A percentile compares a stretch with the other conserved stretches of the same genome.
Conservation (phyloP, 2,797 vertebrate species). For the Rhyacichthys aspro region DNA sequence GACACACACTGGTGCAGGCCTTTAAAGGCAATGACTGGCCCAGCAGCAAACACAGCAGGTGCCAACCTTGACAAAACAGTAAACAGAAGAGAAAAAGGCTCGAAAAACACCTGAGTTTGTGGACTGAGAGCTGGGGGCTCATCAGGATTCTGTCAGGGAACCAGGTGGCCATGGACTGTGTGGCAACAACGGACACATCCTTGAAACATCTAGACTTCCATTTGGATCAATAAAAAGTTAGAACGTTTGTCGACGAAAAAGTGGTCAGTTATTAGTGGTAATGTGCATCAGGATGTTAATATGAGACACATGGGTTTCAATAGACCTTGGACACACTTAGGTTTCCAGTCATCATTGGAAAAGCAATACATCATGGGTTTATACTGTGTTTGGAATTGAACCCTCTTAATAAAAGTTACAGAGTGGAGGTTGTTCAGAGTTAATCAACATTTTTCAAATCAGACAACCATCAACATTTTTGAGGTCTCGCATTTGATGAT, state of each 20-base stretch:
- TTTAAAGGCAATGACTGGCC: conserved; percentile 40
- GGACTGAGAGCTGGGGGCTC: conserved; percentile 1
- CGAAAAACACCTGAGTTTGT: conserved; percentile 3
- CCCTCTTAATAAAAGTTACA: too few relatives aligned
- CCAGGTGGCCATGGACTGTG: not conserved
- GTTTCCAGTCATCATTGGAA: too few relatives aligned
- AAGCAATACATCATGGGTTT: too few relatives aligned
- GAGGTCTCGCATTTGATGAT: too few relatives aligned
- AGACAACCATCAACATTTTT: too few relatives aligned
- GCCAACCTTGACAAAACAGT: conserved; percentile 37
- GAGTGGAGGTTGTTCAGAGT: too few relatives aligned
- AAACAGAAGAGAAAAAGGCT: conserved; percentile 1
- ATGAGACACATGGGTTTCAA: not conserved
- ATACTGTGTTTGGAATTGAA: too few relatives aligned
- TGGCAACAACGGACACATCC: conserved; percentile 20
- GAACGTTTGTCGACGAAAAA: too few relatives aligned
- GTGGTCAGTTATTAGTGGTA: not conserved
- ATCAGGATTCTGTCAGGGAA: conserved; percentile 15
- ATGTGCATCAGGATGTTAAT: too few relatives aligned
- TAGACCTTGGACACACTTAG: not conserved
- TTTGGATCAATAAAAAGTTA: not conserved
- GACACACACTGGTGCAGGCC: conserved; percentile 11
- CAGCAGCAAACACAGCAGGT: conserved; percentile 27
- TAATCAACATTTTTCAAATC: too few relatives aligned
- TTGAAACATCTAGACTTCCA: conserved; percentile 1